Evolutionary conservation across 1,140 invertebrate species (phyloP), one percentile per base, ranked within the genome.

Genomic region (Andrena cerasifolii): DNA sequence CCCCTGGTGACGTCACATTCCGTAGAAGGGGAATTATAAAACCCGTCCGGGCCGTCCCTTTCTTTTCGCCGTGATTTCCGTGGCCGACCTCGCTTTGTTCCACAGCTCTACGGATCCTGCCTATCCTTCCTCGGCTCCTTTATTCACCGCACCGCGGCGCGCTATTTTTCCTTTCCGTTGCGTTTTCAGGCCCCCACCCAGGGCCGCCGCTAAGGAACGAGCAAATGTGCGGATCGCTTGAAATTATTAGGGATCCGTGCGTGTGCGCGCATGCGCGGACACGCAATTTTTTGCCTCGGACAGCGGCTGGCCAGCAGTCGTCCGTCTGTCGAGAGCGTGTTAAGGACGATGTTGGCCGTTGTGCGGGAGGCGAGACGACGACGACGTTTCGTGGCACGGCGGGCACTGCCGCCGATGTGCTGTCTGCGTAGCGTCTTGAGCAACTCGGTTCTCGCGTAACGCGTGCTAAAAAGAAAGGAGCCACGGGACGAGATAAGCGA

Each of bases 221-320:
- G 33, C 51, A 71, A 73, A 56, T 47, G 67, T 63, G 43, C 49
- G 49, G 67, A 68, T 73, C 62, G 12, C 56, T 72, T 63, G 76
- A 73, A 73, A 78, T 78, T 78, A 40, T n/a, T n/a, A 43, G 66
- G 67, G 68, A 84, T 61, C 56, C 51, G 49, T 65, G 54, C 47
- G 58, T 3, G 26, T 12, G 40, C 51, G 79, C 83, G 83, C 81
- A 83, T 83, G 83, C 83, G 82, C 59, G 5, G 58, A 28, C 21
- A 56, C n/a, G 47, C 40, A 47, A 51, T 67, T 68, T 68, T 72
- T 66, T 80, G 63, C 51, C 36, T 61, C 49, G 71, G 26, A 53
- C 43, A 40, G 49, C 61, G 78, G n/a, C 45, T 54, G 33, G 62
- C 66, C 66, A 68, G 84, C 77, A 82, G 84, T 85, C 45, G 53